Evolutionary conservation across 2,888 invertebrate species (phyloP).

Genomic region (Acronicta leporina): DNA sequence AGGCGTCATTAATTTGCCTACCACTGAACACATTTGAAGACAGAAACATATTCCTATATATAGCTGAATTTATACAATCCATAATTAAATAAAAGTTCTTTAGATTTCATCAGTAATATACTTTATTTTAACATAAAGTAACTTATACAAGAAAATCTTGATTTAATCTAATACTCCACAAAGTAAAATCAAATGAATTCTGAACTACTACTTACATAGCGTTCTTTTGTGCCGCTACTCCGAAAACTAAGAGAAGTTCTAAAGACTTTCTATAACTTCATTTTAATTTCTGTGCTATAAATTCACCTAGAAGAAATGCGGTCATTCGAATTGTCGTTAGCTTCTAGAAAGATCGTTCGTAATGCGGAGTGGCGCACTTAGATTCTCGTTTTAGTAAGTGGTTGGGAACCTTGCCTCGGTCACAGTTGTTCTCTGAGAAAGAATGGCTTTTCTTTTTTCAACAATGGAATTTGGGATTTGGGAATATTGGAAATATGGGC

Average conservation of each 20-base stretch:
- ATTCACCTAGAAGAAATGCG: slow-evolving; percentile 33
- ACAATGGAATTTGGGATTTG: slow-evolving; percentile 3
- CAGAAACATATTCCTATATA: background rate
- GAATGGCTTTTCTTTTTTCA: slow-evolving; percentile 21
- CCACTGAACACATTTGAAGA: no score
- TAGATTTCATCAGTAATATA: background rate
- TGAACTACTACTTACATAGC: slow-evolving; percentile 4
- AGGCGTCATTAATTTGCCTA: slow-evolving; percentile 1
- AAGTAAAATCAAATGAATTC: slow-evolving; percentile 16
- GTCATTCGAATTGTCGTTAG: slow-evolving; percentile 51
- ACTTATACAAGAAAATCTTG: background rate
- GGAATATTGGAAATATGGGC: slow-evolving; percentile 5
- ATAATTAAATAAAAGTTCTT: background rate
- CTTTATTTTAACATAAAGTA: no score
- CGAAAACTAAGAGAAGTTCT: slow-evolving; percentile 24
- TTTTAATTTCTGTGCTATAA: slow-evolving; percentile 44
- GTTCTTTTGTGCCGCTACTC: slow-evolving; percentile 13
- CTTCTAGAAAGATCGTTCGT: slow-evolving; percentile 34
- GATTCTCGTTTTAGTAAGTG: slow-evolving; percentile 46
- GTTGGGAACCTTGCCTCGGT: slow-evolving; percentile 17
- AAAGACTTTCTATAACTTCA: slow-evolving; percentile 42
- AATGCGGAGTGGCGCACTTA: slow-evolving; percentile 36
- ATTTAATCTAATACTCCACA: background rate
- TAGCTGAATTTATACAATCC: background rate
- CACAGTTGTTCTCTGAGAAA: slow-evolving; percentile 32